These are phyloP conservation scores for Bos taurus DNA, from an alignment of 2,113 vertebrate species.

Conservation along the genomic window ARS-UCD2.0 NC_037350.1:13902001-13902500, in stretches of 20 bases:
- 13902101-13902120: not conserved
- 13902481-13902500: not conserved
- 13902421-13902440: not conserved
- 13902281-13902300: not conserved
- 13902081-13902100: fast-evolving
- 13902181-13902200: not conserved
- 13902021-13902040: not conserved
- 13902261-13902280: not conserved
- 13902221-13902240: not conserved
- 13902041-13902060: not conserved
- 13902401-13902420: not conserved
- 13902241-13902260: not conserved
- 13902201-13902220: not conserved
- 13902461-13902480: not conserved
- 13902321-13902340: not conserved
- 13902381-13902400: not conserved
- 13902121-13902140: not conserved
- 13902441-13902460: not conserved
- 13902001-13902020: not conserved
- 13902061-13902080: not conserved
- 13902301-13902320: not conserved
- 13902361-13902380: not conserved
- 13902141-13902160: not conserved
- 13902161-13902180: not conserved
- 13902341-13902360: not conserved